Evolutionary conservation across 2,888 invertebrate species (phyloP), one percentile per base, ranked within the genome.

Genomic region (Plebejus melissa): DNA sequence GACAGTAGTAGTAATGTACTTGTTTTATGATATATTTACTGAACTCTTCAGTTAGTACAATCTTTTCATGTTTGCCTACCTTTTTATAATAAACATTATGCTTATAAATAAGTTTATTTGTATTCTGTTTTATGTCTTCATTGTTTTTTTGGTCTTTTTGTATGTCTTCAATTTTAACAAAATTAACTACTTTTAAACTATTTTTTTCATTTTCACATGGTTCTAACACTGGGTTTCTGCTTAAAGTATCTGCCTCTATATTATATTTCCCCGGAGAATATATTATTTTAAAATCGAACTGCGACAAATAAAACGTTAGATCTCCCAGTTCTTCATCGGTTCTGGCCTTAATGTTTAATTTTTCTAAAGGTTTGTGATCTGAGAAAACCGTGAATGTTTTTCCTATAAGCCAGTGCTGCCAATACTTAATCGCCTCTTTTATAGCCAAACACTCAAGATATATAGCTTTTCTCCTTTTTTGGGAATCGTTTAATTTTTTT

Each of bases 261-360:
- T 81, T 81, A 1, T 71, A 16, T 77, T 75, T 80, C 75, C 80
- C 79, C 74, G 80, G 79, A 46, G 69, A n/a, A 78, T 80, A 81
- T 78, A 77, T 79, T 50, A 80, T 77, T 76, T 76, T 70, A 32
- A 79, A 81, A 74, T 80, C 74, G 76, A 78, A 79, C 75, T 79
- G 79, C n/a, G 79, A 80, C 70, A 80, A 75, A 72, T 81, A 79
- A 69, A 77, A 78, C 11, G 77, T 77, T 38, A 79, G 16, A 54
- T 79, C 78, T 9, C 78, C 79, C 11, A 79, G 69, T 74, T 79
- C 77, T 58, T 80, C 71, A 77, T 77, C 75, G 38, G 76, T 76
- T 77, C 75, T 77, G 57, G 76, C 22, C 41, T 78, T 78, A 9
- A 79, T 75, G 22, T 79, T 79, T 32, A 79, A 7, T 32, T 79